phyloP scores from a whole-genome alignment of 2,888 invertebrate species.

The Gari tellinella region DNA sequence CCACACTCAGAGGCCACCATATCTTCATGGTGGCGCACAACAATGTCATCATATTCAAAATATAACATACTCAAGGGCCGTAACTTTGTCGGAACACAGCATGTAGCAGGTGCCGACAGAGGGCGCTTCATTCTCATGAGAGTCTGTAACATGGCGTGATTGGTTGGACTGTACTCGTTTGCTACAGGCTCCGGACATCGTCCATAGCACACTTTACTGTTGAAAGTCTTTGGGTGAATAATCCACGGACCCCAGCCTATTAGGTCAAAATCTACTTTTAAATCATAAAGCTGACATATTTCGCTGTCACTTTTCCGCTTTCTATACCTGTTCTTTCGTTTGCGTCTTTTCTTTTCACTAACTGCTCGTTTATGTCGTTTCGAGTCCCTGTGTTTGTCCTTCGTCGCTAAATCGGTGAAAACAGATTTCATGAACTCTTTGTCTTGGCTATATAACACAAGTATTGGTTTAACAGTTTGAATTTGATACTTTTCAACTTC shows the following conservation, averaged over 20 bases:
- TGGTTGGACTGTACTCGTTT: slow-evolving; percentile 76
- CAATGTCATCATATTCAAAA: slow-evolving; percentile 80
- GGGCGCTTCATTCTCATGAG: slow-evolving; percentile 77
- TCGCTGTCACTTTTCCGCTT: slow-evolving; percentile 48
- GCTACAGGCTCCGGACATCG: slow-evolving; percentile 77
- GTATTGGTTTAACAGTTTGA: slow-evolving; percentile 32
- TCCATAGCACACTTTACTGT: slow-evolving; percentile 79
- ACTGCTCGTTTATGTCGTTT: slow-evolving; percentile 21
- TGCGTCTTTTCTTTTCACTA: slow-evolving; percentile 25
- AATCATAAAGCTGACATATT: slow-evolving; percentile 72
- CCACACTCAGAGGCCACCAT: slow-evolving; percentile 82
- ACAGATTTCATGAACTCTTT: slow-evolving; percentile 67
- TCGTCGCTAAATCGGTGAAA: slow-evolving; percentile 32
- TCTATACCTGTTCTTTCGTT: slow-evolving; percentile 54
- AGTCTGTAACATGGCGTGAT: slow-evolving; percentile 83
- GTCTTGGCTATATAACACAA: slow-evolving; percentile 64
- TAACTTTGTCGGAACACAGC: slow-evolving; percentile 82
- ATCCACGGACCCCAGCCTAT: slow-evolving; percentile 83
- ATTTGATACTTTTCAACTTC: too few species aligned
- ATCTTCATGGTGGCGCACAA: slow-evolving; percentile 81
- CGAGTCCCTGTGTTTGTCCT: neutral
- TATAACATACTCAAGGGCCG: slow-evolving; percentile 82
- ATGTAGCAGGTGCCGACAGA: slow-evolving; percentile 74
- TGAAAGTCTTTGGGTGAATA: slow-evolving; percentile 80
- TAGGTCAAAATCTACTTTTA: slow-evolving; percentile 79